Percentiles rank a stretch among this genome's conserved stretches.
Conservation (phyloP, 2,797 vertebrate genomes). For the Eulemur mongoz region DNA sequence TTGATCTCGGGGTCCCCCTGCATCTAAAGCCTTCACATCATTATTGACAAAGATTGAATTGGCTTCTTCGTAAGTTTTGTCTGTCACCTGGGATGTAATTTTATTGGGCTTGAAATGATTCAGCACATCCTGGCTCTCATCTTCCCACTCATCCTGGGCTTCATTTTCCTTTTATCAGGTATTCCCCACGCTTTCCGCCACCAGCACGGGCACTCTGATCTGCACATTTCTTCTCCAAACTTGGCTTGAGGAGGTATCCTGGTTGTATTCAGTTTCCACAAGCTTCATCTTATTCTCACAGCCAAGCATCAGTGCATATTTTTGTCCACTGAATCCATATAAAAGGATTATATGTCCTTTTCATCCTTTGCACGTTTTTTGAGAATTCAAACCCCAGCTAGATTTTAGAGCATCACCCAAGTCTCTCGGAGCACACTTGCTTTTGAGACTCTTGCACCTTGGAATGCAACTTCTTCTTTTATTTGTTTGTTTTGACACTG, state of each 20-base stretch:
- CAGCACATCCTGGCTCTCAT: neutral
- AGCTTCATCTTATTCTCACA: neutral
- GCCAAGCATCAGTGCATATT: accelerated
- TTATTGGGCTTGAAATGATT: neutral
- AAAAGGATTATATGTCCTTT: accelerated
- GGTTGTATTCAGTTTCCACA: too few relatives aligned
- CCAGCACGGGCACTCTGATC: accelerated
- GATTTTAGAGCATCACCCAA: neutral
- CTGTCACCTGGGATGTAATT: neutral
- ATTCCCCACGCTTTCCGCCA: neutral
- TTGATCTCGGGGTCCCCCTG: neutral
- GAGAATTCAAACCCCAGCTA: neutral
- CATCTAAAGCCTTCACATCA: accelerated
- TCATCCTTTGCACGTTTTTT: accelerated
- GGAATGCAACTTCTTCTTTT: too few relatives aligned
- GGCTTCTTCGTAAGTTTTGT: neutral
- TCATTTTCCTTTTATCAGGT: neutral
- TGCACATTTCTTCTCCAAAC: neutral
- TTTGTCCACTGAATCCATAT: too few relatives aligned
- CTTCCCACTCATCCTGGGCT: neutral
- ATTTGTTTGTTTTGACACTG: neutral
- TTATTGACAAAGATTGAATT: too few relatives aligned
- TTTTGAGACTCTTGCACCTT: neutral
- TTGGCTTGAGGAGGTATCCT: too few relatives aligned
- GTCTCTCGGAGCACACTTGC: too few relatives aligned